These are phyloP conservation scores for Apomyelois bistriatella DNA, from an alignment of 2,888 invertebrate genomes.

Conservation along the genomic window DNA sequence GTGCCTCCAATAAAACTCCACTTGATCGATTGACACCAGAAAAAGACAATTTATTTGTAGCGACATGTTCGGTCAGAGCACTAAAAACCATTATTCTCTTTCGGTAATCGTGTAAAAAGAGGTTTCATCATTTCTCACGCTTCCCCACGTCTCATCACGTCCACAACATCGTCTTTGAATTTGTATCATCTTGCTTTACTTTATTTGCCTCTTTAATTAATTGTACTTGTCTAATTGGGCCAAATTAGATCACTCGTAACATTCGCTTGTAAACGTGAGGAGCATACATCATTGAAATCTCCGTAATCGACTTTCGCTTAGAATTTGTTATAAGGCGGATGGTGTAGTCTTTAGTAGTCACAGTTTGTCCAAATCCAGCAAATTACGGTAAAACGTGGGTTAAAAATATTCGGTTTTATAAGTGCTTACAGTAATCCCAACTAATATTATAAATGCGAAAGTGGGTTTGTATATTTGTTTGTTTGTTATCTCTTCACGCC, in stretches of 20 bases:
- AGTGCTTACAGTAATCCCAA: no score
- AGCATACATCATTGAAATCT: not conserved
- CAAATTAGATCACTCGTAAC: slow-evolving; percentile 20
- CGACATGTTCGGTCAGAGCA: not conserved
- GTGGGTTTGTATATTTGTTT: no score
- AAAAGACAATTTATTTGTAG: not conserved
- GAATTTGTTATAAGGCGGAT: slow-evolving; percentile 1
- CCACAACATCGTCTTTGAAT: slow-evolving; percentile 24
- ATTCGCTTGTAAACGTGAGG: slow-evolving; percentile 15
- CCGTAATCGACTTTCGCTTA: slow-evolving; percentile 3
- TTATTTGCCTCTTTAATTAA: slow-evolving; percentile 29
- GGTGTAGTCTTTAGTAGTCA: slow-evolving; percentile 1
- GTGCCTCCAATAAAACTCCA: not conserved
- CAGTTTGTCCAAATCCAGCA: not conserved
- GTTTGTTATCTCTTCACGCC: no score
- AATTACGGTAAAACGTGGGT: slow-evolving; percentile 1
- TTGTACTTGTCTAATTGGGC: slow-evolving; percentile 20
- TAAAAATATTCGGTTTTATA: not conserved
- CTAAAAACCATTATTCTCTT: not conserved
- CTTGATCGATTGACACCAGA: not conserved
- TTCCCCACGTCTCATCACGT: slow-evolving; percentile 24
- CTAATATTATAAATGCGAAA: no score
- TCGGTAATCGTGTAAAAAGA: not conserved
- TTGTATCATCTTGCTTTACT: slow-evolving; percentile 25
- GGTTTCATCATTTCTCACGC: slow-evolving; percentile 21